Percentiles rank a stretch among this genome's conserved stretches.
Evolutionary conservation across 2,113 vertebrate genomes (phyloP).

Genomic region (Sclerurus mexicanus): DNA sequence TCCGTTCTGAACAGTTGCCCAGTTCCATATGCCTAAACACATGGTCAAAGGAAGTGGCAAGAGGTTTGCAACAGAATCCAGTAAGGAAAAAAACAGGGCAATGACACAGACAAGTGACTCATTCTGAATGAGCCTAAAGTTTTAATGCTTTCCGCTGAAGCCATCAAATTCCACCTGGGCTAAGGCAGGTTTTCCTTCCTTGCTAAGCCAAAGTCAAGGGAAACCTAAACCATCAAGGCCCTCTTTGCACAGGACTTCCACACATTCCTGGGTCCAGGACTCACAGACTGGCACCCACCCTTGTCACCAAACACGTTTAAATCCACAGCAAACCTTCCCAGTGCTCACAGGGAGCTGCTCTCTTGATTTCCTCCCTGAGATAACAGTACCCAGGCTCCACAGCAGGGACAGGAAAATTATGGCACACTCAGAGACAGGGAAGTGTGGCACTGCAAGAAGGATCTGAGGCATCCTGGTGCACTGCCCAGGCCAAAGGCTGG

Average conservation of each 20-base stretch:
- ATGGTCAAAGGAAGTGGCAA: conserved; percentile 29
- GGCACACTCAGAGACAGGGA: not conserved
- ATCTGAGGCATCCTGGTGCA: not conserved
- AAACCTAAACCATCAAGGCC: not conserved
- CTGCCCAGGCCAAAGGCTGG: not conserved
- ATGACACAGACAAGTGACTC: not conserved
- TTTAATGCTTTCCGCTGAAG: not conserved
- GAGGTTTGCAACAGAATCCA: not conserved
- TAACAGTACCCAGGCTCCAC: not conserved
- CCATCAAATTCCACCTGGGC: not conserved
- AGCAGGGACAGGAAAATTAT: not conserved
- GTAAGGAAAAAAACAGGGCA: not conserved
- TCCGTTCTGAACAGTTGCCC: not conserved
- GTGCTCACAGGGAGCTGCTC: not conserved
- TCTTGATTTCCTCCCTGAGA: not conserved
- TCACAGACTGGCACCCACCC: not conserved
- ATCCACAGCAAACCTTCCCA: not conserved
- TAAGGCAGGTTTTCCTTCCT: not conserved
- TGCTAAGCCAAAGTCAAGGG: not conserved
- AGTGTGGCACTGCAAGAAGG: not conserved
- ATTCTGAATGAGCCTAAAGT: not conserved
- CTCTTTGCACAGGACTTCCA: not conserved
- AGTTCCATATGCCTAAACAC: conserved; percentile 27
- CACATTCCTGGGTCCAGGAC: not conserved
- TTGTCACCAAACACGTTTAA: not conserved